Conservation (phyloP, 1,140 invertebrate species). For the Ostrea denselamellosa region DNA sequence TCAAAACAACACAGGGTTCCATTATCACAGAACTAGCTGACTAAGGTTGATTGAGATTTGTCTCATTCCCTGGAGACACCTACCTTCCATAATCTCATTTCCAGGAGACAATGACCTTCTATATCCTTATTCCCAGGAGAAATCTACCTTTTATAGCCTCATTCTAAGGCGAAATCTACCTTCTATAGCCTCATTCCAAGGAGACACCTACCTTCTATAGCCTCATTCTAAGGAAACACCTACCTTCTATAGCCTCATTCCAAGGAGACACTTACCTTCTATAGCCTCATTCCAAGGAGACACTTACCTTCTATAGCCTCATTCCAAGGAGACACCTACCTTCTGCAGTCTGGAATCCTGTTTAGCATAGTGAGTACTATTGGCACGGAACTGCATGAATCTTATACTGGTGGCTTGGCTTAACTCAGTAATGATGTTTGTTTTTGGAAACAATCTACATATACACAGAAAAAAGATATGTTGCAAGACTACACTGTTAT, state of each 20-base stretch:
- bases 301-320: too few relatives aligned
- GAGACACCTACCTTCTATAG: too few relatives aligned
- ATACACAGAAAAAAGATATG: background rate
- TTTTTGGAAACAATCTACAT: conserved; percentile 67
- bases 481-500: background rate
- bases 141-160: too few relatives aligned
- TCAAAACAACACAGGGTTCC: too few relatives aligned
- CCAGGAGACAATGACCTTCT: conserved; percentile 80
- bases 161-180: too few relatives aligned
- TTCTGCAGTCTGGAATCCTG: conserved; percentile 99
- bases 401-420: conserved; percentile 98
- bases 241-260: conserved; percentile 99
- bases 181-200: too few relatives aligned
- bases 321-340: conserved; percentile 82
- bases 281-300: too few relatives aligned
- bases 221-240: conserved; percentile 41
- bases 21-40: too few relatives aligned
- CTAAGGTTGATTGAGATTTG: too few relatives aligned
- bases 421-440: conserved; percentile 72
- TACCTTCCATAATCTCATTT: conserved; percentile 99
- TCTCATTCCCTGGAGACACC: conserved; percentile 44
- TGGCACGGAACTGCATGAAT: conserved; percentile 98
- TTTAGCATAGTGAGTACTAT: conserved; percentile 93
- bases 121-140: too few relatives aligned
- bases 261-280: conserved; percentile 80